A percentile compares a stretch with the other conserved stretches of the same genome.
Evolutionary conservation across 2,113 vertebrate species (phyloP).

Genomic region (Uria aalge): DNA sequence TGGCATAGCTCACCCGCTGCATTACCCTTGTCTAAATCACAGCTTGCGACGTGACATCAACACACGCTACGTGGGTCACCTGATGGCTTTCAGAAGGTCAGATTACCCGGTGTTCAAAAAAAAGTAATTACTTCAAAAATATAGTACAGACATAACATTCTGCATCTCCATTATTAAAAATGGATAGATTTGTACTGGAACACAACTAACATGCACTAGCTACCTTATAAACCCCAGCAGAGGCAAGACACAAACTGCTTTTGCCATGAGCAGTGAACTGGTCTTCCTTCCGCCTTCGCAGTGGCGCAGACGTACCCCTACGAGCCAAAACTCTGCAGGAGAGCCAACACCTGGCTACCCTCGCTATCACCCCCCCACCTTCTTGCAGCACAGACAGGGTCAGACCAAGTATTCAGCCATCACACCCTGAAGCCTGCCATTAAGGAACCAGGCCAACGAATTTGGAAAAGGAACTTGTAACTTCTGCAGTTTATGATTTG

Average conservation of each 20-base stretch:
- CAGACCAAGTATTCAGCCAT: not conserved
- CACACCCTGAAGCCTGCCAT: not conserved
- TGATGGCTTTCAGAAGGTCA: not conserved
- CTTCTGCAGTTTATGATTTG: not conserved
- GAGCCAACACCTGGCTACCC: not conserved
- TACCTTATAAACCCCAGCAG: not conserved
- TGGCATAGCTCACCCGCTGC: not conserved
- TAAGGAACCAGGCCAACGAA: not conserved
- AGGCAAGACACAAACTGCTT: not conserved
- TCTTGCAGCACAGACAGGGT: not conserved
- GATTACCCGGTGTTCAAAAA: not conserved
- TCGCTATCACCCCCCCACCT: not conserved
- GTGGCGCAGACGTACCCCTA: too few species aligned
- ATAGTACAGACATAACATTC: not conserved
- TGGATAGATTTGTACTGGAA: not conserved
- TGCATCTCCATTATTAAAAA: not conserved
- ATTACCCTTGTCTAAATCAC: not conserved
- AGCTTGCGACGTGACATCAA: not conserved
- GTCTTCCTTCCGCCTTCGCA: too few species aligned
- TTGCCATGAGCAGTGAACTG: not conserved
- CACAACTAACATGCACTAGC: not conserved
- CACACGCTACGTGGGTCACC: not conserved
- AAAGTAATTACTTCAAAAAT: not conserved
- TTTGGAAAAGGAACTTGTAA: not conserved
- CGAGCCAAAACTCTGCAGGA: not conserved